Conservation (phyloP, 2,113 vertebrate species). For the Phrynocephalus versicolor region DNA sequence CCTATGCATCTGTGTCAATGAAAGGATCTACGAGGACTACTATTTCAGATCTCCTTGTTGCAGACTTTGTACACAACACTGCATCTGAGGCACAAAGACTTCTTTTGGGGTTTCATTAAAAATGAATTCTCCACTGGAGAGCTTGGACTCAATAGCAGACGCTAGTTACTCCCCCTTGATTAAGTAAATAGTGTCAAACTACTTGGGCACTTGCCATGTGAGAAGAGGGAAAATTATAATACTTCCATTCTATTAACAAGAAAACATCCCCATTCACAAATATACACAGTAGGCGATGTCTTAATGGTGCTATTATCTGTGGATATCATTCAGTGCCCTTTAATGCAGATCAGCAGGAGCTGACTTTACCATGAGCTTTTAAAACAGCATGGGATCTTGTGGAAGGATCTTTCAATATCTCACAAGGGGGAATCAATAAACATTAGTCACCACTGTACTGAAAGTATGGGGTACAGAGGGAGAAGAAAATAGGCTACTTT, state of each 20-base stretch:
- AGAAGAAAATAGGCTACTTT: slow-evolving; percentile 61
- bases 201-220: slow-evolving; percentile 54
- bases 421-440: slow-evolving; percentile 72
- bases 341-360: slow-evolving; percentile 79
- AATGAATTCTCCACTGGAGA: not conserved
- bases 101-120: slow-evolving; percentile 24
- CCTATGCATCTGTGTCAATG: too few species aligned
- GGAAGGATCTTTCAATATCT: slow-evolving; percentile 73
- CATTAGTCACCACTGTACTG: slow-evolving; percentile 69
- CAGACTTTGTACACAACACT: not conserved
- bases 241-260: slow-evolving; percentile 71
- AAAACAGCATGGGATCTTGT: slow-evolving; percentile 66
- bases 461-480: slow-evolving; percentile 34
- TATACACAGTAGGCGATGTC: slow-evolving; percentile 74
- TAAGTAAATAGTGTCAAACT: slow-evolving; percentile 57
- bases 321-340: slow-evolving; percentile 70
- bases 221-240: slow-evolving; percentile 52
- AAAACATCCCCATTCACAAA: slow-evolving; percentile 74
- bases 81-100: not conserved
- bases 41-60: not conserved
- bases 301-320: slow-evolving; percentile 77
- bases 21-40: not conserved
- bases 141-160: not conserved
- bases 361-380: slow-evolving; percentile 79
- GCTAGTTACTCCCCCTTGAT: not conserved